A percentile compares a stretch with the other conserved stretches of the same genome.
Evolutionary conservation across 2,797 vertebrate genomes (phyloP).

Genomic region (Fistularia commersonii): DNA sequence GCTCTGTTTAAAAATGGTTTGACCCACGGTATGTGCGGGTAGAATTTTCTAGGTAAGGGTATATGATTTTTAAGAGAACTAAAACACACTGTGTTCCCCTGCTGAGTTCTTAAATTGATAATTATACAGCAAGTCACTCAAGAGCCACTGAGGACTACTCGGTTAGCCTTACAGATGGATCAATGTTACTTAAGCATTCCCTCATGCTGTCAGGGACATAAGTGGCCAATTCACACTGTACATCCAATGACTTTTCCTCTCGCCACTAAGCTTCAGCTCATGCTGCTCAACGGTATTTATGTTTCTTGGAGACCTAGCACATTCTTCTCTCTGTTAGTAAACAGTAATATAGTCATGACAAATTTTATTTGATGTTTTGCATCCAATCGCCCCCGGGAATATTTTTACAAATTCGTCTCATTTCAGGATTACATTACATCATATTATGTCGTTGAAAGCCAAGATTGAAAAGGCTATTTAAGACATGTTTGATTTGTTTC

Average conservation of each 20-base stretch:
- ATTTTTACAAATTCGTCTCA: constrained; percentile 10
- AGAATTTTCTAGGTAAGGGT: constrained; percentile 23
- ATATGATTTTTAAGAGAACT: constrained; percentile 31
- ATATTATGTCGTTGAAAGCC: no score
- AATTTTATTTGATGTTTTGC: background rate
- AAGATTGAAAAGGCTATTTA: no score
- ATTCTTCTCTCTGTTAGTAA: constrained; percentile 1
- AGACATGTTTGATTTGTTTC: no score
- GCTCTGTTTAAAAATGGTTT: constrained; percentile 38
- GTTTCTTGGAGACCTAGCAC: constrained; percentile 4
- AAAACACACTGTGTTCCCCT: constrained; percentile 30
- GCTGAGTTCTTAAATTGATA: constrained; percentile 47
- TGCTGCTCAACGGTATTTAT: constrained; percentile 1
- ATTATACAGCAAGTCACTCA: constrained; percentile 38
- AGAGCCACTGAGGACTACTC: constrained; percentile 33
- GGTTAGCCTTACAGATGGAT: constrained; percentile 32
- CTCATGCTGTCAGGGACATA: constrained; percentile 19
- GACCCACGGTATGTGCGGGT: constrained; percentile 39
- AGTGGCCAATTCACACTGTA: constrained; percentile 1
- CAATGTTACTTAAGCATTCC: constrained; percentile 22
- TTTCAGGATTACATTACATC: no score
- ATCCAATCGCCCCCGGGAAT: background rate
- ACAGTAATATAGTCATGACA: background rate
- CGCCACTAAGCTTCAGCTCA: constrained; percentile 3
- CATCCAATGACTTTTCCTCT: no score